These are phyloP conservation scores for Neoniphon sammara DNA, from an alignment of 2,797 vertebrate genomes.

Conservation along the genomic window DNA sequence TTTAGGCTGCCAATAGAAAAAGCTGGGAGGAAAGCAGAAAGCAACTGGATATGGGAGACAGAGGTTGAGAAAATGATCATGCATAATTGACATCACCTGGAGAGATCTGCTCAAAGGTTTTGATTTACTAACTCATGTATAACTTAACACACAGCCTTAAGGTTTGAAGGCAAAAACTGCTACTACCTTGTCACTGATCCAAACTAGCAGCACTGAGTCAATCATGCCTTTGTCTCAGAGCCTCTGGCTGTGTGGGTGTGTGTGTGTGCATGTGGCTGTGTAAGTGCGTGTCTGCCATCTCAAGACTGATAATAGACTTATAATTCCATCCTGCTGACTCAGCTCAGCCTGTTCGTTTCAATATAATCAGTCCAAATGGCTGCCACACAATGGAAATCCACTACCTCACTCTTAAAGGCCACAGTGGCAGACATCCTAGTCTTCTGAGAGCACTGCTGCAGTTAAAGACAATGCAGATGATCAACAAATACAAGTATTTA, in stretches of 20 bases:
- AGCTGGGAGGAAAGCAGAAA: not conserved
- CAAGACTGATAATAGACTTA: conserved; percentile 48
- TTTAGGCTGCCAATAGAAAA: not conserved
- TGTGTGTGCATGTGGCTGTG: not conserved
- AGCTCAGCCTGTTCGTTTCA: conserved; percentile 40
- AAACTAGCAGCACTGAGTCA: conserved; percentile 10
- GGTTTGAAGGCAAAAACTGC: conserved; percentile 18
- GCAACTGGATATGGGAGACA: not conserved
- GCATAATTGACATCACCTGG: not conserved
- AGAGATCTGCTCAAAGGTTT: not conserved
- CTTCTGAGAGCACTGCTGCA: not conserved
- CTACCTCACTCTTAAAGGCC: conserved; percentile 12
- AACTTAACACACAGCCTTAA: not conserved
- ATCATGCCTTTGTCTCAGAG: conserved; percentile 16
- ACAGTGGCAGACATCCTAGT: not conserved
- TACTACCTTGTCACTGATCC: conserved; percentile 14
- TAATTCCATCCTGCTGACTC: conserved; percentile 52
- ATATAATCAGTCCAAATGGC: conserved; percentile 32
- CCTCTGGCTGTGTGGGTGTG: not conserved
- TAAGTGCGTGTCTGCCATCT: conserved; percentile 29
- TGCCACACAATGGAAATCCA: conserved; percentile 24
- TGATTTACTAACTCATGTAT: conserved; percentile 3
- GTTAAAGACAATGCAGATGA: conserved; percentile 2
- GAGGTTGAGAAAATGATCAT: not conserved
- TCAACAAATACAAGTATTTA: not conserved